Conservation (phyloP, 1,140 invertebrate species). For the Leptoteleia sp. region DNA sequence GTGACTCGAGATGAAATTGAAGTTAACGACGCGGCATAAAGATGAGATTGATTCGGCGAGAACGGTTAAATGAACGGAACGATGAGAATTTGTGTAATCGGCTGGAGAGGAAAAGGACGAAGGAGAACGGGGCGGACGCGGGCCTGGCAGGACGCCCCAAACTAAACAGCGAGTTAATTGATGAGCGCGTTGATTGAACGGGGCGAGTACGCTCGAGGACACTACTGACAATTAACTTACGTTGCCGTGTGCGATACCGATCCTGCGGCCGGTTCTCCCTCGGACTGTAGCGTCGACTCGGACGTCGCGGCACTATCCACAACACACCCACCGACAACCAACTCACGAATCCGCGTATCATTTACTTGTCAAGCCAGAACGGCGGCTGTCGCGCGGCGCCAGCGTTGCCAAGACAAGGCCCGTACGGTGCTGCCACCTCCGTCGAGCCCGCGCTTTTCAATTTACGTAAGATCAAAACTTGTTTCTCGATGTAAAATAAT, state of each 20-base stretch:
- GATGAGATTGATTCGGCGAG: too few species aligned
- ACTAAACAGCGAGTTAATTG: slow-evolving; percentile 72
- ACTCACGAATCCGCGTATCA: slow-evolving; percentile 39
- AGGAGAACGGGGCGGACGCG: too few species aligned
- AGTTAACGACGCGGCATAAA: too few species aligned
- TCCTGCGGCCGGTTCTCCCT: slow-evolving; percentile 12
- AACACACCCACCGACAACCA: slow-evolving; percentile 51
- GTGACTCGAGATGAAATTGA: too few species aligned
- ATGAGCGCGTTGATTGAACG: too few species aligned
- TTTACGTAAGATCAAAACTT: too few species aligned
- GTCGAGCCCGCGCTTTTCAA: too few species aligned
- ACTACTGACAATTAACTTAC: slow-evolving; percentile 24
- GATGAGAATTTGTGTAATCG: too few species aligned
- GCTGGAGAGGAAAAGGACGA: too few species aligned
- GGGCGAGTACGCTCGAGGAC: too few species aligned
- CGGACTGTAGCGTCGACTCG: slow-evolving; percentile 12
- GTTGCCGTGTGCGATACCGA: slow-evolving; percentile 17
- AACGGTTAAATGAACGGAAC: too few species aligned
- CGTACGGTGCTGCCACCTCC: slow-evolving; percentile 9
- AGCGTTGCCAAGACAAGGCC: slow-evolving; percentile 6
- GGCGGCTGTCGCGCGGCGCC: slow-evolving; percentile 27
- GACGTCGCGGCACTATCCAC: slow-evolving; percentile 23
- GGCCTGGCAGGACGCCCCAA: slow-evolving; percentile 67
- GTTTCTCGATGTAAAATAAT: too few species aligned
- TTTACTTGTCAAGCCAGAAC: slow-evolving; percentile 35